These are phyloP conservation scores for Bellardia pandia DNA, from an alignment of 2,888 invertebrate genomes.

Conservation along the genomic window DNA sequence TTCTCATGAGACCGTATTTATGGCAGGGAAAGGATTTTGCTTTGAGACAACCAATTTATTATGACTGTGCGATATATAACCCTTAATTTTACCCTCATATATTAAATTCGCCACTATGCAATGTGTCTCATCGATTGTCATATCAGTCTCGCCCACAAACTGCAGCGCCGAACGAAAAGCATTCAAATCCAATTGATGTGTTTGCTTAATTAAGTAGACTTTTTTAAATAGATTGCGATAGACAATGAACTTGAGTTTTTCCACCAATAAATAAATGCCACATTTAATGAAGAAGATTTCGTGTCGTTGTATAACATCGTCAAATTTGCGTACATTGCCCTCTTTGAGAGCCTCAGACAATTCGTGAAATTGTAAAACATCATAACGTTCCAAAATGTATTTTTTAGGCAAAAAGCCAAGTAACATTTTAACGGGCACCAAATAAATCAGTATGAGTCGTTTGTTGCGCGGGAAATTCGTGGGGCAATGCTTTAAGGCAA, in stretches of 20 bases:
- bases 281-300: slow-evolving; percentile 97
- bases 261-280: slow-evolving; percentile 98
- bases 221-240: slow-evolving; percentile 98
- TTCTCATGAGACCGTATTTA: slow-evolving; percentile 87
- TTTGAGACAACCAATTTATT: slow-evolving; percentile 99
- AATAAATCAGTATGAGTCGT: slow-evolving; percentile 94
- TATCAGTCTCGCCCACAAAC: slow-evolving; percentile 92
- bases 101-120: slow-evolving; percentile 98
- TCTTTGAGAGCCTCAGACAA: slow-evolving; percentile 94
- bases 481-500: slow-evolving; percentile 96
- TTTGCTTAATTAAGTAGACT: slow-evolving; percentile 89
- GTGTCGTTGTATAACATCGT: slow-evolving; percentile 92
- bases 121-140: slow-evolving; percentile 96
- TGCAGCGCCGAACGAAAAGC: slow-evolving; percentile 93
- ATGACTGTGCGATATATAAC: slow-evolving; percentile 98
- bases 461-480: slow-evolving; percentile 93
- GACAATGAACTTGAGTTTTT: slow-evolving; percentile 97
- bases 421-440: slow-evolving; percentile 98
- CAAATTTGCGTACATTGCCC: slow-evolving; percentile 94
- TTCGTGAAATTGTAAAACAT: slow-evolving; percentile 95
- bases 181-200: slow-evolving; percentile 94
- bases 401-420: slow-evolving; percentile 96
- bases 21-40: slow-evolving; percentile 96
- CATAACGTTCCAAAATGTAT: slow-evolving; percentile 93
- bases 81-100: slow-evolving; percentile 98